Evolutionary conservation across 2,797 vertebrate species (phyloP).

Genomic region (Monodelphis domestica): DNA sequence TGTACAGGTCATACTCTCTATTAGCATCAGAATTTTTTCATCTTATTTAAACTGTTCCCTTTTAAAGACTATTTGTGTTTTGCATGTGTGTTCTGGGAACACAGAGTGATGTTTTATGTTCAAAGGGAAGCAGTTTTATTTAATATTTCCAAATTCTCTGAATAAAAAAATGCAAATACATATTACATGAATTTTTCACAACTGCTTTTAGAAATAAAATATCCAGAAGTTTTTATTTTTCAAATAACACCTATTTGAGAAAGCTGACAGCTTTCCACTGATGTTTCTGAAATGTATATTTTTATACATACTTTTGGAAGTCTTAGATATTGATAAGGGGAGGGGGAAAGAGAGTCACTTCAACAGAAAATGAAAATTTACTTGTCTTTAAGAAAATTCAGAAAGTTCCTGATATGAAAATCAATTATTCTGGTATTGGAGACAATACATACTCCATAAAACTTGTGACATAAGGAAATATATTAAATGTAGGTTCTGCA

Average conservation of each 20-base stretch:
- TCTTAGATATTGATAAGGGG: not conserved
- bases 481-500: not conserved
- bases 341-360: too few relatives aligned
- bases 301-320: not conserved
- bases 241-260: not conserved
- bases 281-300: not conserved
- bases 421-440: not conserved
- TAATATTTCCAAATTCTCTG: not conserved
- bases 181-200: not conserved
- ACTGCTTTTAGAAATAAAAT: not conserved
- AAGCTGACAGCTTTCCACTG: not conserved
- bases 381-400: not conserved
- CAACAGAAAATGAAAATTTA: too few relatives aligned
- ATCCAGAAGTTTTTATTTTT: not conserved
- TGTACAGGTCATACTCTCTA: not conserved
- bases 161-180: not conserved
- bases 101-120: accelerated
- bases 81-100: not conserved
- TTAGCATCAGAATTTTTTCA: not conserved
- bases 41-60: not conserved
- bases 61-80: not conserved
- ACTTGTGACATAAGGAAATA: not conserved
- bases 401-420: not conserved
- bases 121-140: not conserved
- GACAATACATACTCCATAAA: not conserved